Percentiles rank a stretch among this genome's conserved stretches.
Evolutionary conservation across 2,888 invertebrate genomes (phyloP).

Genomic region (Monoplex corrugatus): DNA sequence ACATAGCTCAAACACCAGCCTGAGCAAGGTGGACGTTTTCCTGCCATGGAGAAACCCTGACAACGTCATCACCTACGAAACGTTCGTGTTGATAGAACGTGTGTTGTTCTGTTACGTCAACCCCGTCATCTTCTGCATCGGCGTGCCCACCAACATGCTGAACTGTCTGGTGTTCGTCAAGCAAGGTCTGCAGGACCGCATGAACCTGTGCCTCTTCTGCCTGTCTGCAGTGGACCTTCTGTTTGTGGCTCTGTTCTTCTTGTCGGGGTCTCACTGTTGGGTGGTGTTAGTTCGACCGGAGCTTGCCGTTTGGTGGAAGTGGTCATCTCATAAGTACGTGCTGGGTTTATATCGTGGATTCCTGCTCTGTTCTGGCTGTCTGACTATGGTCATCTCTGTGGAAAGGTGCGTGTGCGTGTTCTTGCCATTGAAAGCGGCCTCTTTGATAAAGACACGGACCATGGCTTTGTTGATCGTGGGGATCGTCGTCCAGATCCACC

Average conservation of each 20-base stretch:
- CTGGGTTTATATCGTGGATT: conserved; percentile 6
- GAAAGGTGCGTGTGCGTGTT: conserved; percentile 35
- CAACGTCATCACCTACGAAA: not conserved
- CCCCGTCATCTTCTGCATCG: not conserved
- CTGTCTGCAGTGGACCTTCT: conserved; percentile 28
- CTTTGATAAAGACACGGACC: not conserved
- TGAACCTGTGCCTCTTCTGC: conserved; percentile 36
- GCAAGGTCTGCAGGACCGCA: conserved; percentile 25
- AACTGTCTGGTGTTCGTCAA: conserved; percentile 24
- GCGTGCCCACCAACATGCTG: conserved; percentile 4
- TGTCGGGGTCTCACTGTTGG: not conserved
- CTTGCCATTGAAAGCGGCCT: conserved; percentile 13
- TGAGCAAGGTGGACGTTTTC: too few species aligned
- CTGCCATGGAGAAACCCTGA: not conserved
- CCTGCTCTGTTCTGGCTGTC: conserved; percentile 6
- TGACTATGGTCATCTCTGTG: conserved; percentile 36
- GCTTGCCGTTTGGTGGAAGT: conserved; percentile 2
- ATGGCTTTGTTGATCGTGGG: not conserved
- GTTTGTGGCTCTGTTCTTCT: not conserved
- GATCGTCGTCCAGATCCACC: not conserved
- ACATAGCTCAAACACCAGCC: too few species aligned
- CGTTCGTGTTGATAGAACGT: not conserved
- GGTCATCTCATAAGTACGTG: not conserved
- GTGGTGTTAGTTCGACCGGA: conserved; percentile 55
- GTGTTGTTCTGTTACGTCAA: not conserved